A percentile compares a stretch with the other conserved stretches of the same genome.
Conservation (phyloP, 2,888 invertebrate species). For the Pristionchus exspectatus region DNA sequence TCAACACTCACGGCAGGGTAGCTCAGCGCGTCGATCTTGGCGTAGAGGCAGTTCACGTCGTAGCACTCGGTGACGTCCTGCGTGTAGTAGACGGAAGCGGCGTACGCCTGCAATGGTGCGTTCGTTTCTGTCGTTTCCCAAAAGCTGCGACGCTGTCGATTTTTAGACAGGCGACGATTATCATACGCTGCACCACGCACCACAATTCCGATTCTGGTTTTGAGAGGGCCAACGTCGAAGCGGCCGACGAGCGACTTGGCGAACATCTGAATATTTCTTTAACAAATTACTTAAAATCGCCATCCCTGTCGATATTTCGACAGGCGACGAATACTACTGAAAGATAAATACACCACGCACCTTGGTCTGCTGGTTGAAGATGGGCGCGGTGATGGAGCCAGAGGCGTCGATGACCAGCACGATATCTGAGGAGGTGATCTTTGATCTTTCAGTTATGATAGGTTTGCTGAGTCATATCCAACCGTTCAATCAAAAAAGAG, state of each 20-base stretch:
- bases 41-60: constrained; percentile 4
- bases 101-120: neutral
- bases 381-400: constrained; percentile 39
- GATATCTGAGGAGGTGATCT: constrained; percentile 6
- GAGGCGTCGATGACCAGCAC: constrained; percentile 49
- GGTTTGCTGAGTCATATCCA: too few relatives aligned
- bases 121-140: too few relatives aligned
- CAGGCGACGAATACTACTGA: neutral
- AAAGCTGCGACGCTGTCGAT: too few relatives aligned
- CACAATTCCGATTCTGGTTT: constrained; percentile 7
- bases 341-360: neutral
- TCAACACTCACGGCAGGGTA: neutral
- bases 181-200: neutral
- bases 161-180: too few relatives aligned
- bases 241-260: neutral
- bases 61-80: constrained; percentile 16
- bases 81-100: constrained; percentile 19
- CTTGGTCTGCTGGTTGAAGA: constrained; percentile 43
- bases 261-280: neutral
- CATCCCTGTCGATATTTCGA: neutral
- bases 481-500: neutral
- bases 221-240: constrained; percentile 22
- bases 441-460: neutral
- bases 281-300: neutral
- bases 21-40: constrained; percentile 4